Evolutionary conservation across 2,113 vertebrate species (phyloP).

Genomic region (Oreochromis spilurus): DNA sequence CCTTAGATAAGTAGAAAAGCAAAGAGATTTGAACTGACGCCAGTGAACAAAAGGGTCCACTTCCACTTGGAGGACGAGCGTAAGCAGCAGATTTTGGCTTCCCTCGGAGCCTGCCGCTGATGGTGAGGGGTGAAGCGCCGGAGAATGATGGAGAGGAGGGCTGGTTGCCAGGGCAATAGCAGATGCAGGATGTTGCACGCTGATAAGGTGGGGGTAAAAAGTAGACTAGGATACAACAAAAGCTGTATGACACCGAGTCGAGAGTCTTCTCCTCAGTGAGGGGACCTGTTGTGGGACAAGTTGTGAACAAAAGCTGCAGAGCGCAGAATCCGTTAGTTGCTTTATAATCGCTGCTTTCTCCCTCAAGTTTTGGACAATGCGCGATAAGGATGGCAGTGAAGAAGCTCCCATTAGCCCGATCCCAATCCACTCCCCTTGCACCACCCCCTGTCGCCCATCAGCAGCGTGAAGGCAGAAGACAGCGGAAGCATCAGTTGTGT

Average conservation of each 20-base stretch:
- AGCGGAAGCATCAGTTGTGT: not conserved
- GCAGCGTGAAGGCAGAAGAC: not conserved
- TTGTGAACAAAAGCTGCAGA: not conserved
- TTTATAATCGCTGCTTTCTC: not conserved
- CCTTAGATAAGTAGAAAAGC: not conserved
- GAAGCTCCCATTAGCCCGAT: constrained; percentile 4
- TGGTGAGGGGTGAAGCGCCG: not conserved
- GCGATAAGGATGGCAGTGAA: not conserved
- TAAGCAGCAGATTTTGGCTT: not conserved
- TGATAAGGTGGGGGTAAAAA: not conserved
- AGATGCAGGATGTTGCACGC: constrained; percentile 29
- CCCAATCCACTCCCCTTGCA: constrained; percentile 25
- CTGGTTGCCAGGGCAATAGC: constrained; percentile 61
- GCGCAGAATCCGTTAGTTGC: not conserved
- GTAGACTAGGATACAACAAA: not conserved
- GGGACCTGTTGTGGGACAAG: not conserved
- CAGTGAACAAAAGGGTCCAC: not conserved
- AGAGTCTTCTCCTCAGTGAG: accelerated
- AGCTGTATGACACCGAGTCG: not conserved
- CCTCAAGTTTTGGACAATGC: not conserved
- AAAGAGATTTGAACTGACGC: not conserved
- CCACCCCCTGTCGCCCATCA: not conserved
- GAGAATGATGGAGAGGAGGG: not conserved
- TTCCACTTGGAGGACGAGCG: not conserved
- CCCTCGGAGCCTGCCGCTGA: not conserved